Base-by-base conservation (phyloP, 2,797 vertebrate species). In the Arvicola amphibius region DNA sequence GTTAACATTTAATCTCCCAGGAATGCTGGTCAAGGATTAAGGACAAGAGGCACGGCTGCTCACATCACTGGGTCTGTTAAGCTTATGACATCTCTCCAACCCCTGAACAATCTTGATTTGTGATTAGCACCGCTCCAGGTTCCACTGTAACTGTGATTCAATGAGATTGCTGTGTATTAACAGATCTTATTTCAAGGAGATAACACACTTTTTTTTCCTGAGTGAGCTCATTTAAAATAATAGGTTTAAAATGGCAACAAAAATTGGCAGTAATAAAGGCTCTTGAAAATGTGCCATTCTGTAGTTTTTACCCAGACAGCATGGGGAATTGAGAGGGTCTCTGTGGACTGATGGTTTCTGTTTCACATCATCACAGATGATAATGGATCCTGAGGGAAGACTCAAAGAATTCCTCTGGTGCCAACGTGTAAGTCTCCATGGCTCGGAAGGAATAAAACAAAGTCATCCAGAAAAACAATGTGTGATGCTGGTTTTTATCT, bases 361-460 rank as follows among this genome's bases (percentile, higher is more conserved):
- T 92, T 97, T 96, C 94, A 76, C 92, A 96, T 97, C 93, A 97
- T 97, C 95, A 96, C 67, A 80, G 94, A 95, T 91, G 83, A 97
- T 97, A 93, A 96, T 91, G 79, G 67, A 53, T 94, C 96, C 94
- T 94, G 81, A 59, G 96, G 90, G 97, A 96, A 90, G 76, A 92
- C 84, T 90, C 27, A 63, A 46, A 90, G 29, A 80, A 97, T 92
- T 88, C 69, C 74, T 90, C 51, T 43, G 48, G 29, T 89, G 80
- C 63, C 90, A 73, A 90, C 51, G 10, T 40, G 46, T n/a, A 19
- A 27, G 69, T 88, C 59, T 96, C n/a, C 59, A 61, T 78, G 79
- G 69, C 83, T 90, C 92, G 69, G 56, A 91, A 74, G 67, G 59
- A 84, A 92, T 56, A 59, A 91, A 61, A 51, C 37, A 77, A 88